These are phyloP conservation scores for Bungarus multicinctus DNA, from an alignment of 2,113 vertebrate genomes.

Conservation along the genomic window DNA sequence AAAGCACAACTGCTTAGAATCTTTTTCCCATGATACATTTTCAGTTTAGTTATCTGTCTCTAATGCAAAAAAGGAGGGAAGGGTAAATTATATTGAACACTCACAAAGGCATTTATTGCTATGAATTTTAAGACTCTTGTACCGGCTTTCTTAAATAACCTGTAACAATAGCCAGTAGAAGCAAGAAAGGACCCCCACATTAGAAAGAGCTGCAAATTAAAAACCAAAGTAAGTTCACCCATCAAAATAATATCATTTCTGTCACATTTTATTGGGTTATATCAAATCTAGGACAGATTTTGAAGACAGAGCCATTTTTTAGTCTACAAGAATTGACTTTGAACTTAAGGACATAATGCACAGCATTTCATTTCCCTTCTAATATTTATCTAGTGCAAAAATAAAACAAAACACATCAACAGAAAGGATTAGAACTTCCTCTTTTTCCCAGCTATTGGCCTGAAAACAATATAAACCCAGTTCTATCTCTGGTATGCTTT, in stretches of 20 bases:
- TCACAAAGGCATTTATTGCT: not conserved
- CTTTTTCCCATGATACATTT: not conserved
- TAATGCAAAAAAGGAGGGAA: not conserved
- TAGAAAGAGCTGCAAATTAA: not conserved
- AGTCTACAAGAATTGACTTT: not conserved
- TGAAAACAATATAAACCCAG: not conserved
- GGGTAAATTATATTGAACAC: not conserved
- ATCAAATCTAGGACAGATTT: not conserved
- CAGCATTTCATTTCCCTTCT: not conserved
- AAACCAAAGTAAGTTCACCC: not conserved
- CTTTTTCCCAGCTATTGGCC: not conserved
- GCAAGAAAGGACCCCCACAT: not conserved
- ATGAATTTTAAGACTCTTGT: not conserved
- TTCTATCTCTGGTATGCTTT: not conserved
- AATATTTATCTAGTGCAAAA: not conserved
- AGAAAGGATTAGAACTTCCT: not conserved
- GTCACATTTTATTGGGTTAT: not conserved
- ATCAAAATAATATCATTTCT: not conserved
- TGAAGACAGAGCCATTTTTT: not conserved
- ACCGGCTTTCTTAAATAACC: not conserved
- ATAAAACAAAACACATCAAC: not conserved
- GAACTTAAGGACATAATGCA: not conserved
- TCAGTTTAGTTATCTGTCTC: not conserved
- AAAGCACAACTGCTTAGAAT: not conserved
- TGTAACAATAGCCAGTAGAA: not conserved